Percentiles rank a stretch among this genome's conserved stretches.
These are phyloP conservation scores for Natator depressus DNA, from an alignment of 2,113 vertebrate genomes.

Conservation along the genomic window DNA sequence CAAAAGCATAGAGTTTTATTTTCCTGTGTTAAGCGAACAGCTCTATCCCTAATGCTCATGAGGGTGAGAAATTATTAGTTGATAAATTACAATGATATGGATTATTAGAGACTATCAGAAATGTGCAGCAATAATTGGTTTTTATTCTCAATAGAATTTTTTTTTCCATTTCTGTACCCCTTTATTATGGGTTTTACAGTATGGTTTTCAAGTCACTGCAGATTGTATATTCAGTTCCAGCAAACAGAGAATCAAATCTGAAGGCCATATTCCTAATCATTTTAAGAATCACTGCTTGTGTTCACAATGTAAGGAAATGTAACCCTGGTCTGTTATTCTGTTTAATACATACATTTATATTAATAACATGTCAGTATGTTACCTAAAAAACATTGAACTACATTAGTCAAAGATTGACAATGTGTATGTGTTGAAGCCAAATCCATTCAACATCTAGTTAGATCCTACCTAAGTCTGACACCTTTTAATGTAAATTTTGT, in stretches of 20 bases:
- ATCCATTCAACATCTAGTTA: slow-evolving; percentile 1
- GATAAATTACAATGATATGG: slow-evolving; percentile 21
- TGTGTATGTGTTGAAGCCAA: background rate
- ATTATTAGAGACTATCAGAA: slow-evolving; percentile 43
- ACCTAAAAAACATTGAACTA: slow-evolving; percentile 54
- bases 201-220: background rate
- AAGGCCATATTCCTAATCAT: slow-evolving; percentile 9
- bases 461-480: background rate
- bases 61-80: slow-evolving; percentile 29
- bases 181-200: slow-evolving; percentile 35
- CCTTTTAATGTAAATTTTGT: slow-evolving; percentile 15
- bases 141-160: background rate
- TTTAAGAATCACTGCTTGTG: slow-evolving; percentile 22
- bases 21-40: background rate
- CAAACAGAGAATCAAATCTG: slow-evolving; percentile 23
- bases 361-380: slow-evolving; percentile 32
- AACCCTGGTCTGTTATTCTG: slow-evolving; percentile 26
- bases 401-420: slow-evolving; percentile 15
- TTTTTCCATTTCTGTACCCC: background rate
- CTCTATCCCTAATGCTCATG: background rate
- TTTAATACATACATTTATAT: slow-evolving; percentile 38
- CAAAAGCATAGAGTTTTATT: background rate
- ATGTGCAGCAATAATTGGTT: background rate
- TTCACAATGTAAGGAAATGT: slow-evolving; percentile 29
- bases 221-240: slow-evolving; percentile 16